Base-by-base conservation (phyloP, 1,140 invertebrate genomes). In the Hylyphantes graminicola region DNA sequence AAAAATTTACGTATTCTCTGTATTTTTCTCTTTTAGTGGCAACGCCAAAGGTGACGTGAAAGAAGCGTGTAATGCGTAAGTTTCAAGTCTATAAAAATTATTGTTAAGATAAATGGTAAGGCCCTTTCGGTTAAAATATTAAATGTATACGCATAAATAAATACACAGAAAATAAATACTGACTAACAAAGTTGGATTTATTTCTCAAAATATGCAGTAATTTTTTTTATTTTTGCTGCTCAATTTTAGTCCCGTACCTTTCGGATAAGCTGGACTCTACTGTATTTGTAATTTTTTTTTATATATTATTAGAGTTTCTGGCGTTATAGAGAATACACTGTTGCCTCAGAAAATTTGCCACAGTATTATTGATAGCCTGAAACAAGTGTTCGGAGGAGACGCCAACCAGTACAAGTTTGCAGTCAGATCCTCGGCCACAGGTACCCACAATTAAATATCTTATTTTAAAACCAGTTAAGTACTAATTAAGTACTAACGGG, bases 371-470 rank as follows among this genome's bases (percentile, higher is more conserved):
- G 50, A 81, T 9, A 21, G 61, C 21, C 11, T 81, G 7, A 19
- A 19, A 0, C n/a, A 48, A 48, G 10, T 72, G 50, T 81, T 81
- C 51, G 67, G 67, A 17, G 65, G 72, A 11, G 54, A 61, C 17
- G 10, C 72, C 7, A 17, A 61, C 3, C 11, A 63, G 4, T 35
- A 51, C 13, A 81, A 59, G 53, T 89, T 92, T 86, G 92, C 92
- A 35, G 91, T 93, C 13, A 87, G 93, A 72, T 93, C 92, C 5
- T 93, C 93, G 88, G 94, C 93, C 10, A 81, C 78, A 70, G 78
- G 78, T 81, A 61, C n/a, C 50, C 35, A 35, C 35, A 35, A 35
- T 35, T 35, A 5, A 35, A 35, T 35, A 35, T 35, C 5, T 35
- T 35, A 35, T 35, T 35, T 35, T 5, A 35, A 35, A 35, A 35